Base-by-base conservation (phyloP, 2,113 vertebrate species). In the Sorex fumeus region DNA sequence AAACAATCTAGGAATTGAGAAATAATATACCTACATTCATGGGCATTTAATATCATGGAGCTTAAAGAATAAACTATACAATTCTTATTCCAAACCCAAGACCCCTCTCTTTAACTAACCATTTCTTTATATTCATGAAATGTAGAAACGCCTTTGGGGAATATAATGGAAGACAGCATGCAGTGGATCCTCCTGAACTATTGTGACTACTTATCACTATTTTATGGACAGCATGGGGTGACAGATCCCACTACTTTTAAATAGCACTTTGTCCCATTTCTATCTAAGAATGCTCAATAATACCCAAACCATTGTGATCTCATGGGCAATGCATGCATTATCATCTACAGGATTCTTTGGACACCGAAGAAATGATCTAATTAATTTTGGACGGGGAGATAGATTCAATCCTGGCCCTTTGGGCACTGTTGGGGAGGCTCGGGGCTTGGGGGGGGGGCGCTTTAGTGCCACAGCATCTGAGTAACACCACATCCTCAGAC, bases 1-100 rank as follows among this genome's bases (percentile, higher is more conserved):
- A 53, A 82, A 64, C 36, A 71, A 76, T 57, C 53, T 27, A 2
- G 25, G 40, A 40, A 40, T 40, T 40, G 40, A 40, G 53, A n/a
- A 85, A 64, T 1, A 50, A 2, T 27, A 62, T 50, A 71, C 81
- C 21, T 71, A 19, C 27, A 77, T 70, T 82, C 70, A 43, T 45
- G 32, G 32, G 25, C 13, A 40, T 25, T n/a, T 27, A 71, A 76
- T 45, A 30, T 76, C 43, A 53, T 25, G 72, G 28, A 76, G 64
- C n/a, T 0, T 60, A 27, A 75, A 80, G 13, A 40, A 75, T n/a
- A 76, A 92, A 76, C 15, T 16, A 5, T 81, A 36, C 3, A 76
- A 62, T 23, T 82, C 70, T 82, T 40, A 23, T 64, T 77, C 23
- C 53, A 77, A 82, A 76, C 90, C 43, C 81, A 57, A 25, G 66